Base-by-base conservation (phyloP, 2,797 vertebrate genomes). In the Picus viridis region DNA sequence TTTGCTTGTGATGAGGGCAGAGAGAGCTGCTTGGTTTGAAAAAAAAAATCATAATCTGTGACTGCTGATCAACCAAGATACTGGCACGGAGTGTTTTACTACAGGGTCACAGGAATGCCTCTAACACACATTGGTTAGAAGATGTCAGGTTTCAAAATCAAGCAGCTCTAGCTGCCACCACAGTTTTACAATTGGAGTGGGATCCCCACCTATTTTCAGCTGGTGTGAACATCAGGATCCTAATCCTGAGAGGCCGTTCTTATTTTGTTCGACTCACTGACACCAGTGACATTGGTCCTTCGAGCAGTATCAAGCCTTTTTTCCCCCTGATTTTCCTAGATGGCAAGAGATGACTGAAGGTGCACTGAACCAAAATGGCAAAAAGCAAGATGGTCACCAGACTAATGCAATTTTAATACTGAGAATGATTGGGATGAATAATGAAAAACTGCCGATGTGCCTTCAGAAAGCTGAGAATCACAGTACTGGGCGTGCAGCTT, bases 171-270 rank as follows among this genome's bases (percentile, higher is more conserved):
- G 67, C 73, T 88, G 76, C 82, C 80, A 78, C 68, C 22, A 22
- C 49, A 6, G 6, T 54, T 71, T 76, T 78, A 92, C 57, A 54
- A 16, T 43, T 34, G 76, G 76, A 90, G 92, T 1, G 6, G 29
- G 53, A 73, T 89, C 72, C 67, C 86, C 92, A 86, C n/a, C 39
- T 58, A 36, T 84, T 80, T 92, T 82, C 84, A 87, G 61, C 56
- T 26, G 57, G 41, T 71, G 32, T 15, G 45, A 92, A 64, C 57
- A 70, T 32, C 6, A 4, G 82, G 56, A 83, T 56, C 39, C 49
- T 75, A 83, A 73, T 51, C 24, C 74, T 89, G 77, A 68, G 10
- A 72, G 73, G 32, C 34, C 63, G 62, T 64, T 77, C 45, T 89
- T 61, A 43, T 68, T 79, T 83, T 68, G 51, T 62, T 56, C 36